Percentiles rank a stretch among this genome's conserved stretches.
Evolutionary conservation across 2,888 invertebrate species (phyloP).

Genomic region (Amblyteles armatorius): DNA sequence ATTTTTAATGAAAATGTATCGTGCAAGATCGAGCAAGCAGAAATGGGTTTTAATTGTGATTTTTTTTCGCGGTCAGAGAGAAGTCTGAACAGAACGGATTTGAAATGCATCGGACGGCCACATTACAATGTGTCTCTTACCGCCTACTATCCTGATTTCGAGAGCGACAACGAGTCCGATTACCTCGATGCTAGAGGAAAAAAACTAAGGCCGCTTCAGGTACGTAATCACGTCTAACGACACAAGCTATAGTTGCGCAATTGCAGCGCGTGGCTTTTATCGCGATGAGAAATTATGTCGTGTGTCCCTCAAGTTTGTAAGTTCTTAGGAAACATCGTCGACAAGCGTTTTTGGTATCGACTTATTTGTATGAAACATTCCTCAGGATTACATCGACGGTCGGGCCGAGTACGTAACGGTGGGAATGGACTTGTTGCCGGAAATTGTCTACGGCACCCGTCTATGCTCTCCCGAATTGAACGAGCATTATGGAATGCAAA

Average conservation of each 20-base stretch:
- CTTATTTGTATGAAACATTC: constrained; percentile 39
- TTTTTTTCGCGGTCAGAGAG: constrained; percentile 57
- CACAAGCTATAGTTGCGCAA: constrained; percentile 20
- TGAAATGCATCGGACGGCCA: constrained; percentile 83
- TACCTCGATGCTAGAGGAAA: constrained; percentile 84
- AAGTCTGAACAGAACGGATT: constrained; percentile 68
- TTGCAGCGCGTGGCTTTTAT: constrained; percentile 26
- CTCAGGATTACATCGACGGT: constrained; percentile 85
- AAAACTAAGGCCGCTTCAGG: constrained; percentile 85
- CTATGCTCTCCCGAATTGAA: constrained; percentile 86
- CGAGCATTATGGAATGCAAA: constrained; percentile 84
- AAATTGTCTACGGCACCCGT: constrained; percentile 84
- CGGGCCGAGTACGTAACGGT: constrained; percentile 85
- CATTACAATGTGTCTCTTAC: constrained; percentile 85
- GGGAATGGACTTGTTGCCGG: constrained; percentile 84
- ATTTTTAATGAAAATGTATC: neutral
- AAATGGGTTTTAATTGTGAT: neutral
- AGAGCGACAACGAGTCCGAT: constrained; percentile 83
- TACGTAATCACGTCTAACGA: constrained; percentile 70
- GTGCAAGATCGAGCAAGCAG: neutral
- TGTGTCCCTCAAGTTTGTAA: neutral
- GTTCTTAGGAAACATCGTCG: neutral
- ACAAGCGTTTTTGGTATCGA: neutral
- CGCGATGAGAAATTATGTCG: neutral
- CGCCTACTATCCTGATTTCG: constrained; percentile 85